A percentile compares a stretch with the other conserved stretches of the same genome.
Evolutionary conservation across 2,113 vertebrate species (phyloP).

Genomic region (Vulpes lagopus): DNA sequence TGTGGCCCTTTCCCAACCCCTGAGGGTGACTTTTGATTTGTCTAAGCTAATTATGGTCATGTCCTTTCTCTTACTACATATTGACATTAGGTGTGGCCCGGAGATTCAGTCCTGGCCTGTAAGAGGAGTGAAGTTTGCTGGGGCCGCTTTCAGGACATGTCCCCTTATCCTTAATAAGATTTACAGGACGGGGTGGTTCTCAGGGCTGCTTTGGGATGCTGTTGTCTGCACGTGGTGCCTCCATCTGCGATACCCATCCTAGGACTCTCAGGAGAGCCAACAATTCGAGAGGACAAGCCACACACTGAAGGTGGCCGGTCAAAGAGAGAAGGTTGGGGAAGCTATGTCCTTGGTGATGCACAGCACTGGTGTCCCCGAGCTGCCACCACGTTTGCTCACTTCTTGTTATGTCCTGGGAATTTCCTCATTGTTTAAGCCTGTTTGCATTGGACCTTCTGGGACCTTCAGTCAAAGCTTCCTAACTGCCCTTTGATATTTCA

Average conservation of each 20-base stretch:
- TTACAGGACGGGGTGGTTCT: neutral
- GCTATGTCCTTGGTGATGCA: neutral
- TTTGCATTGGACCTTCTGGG: neutral
- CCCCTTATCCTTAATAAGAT: neutral
- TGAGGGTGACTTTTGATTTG: neutral
- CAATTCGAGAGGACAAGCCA: neutral
- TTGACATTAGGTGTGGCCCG: neutral
- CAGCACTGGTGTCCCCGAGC: neutral
- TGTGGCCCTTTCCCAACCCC: neutral
- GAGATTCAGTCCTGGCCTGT: neutral
- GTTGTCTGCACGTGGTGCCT: neutral
- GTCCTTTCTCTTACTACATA: neutral
- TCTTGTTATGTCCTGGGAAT: neutral
- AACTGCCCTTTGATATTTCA: neutral
- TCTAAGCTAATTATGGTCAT: neutral
- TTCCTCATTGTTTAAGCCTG: neutral
- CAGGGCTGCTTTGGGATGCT: too few species aligned
- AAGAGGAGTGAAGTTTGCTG: neutral
- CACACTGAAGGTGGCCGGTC: neutral
- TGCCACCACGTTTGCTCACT: neutral
- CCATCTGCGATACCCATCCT: neutral
- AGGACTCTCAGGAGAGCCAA: neutral
- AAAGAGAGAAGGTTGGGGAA: neutral
- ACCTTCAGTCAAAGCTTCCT: neutral
- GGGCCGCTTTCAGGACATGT: neutral